Evolutionary conservation across 2,113 vertebrate species (phyloP).

Genomic region (Xiphophorus maculatus): DNA sequence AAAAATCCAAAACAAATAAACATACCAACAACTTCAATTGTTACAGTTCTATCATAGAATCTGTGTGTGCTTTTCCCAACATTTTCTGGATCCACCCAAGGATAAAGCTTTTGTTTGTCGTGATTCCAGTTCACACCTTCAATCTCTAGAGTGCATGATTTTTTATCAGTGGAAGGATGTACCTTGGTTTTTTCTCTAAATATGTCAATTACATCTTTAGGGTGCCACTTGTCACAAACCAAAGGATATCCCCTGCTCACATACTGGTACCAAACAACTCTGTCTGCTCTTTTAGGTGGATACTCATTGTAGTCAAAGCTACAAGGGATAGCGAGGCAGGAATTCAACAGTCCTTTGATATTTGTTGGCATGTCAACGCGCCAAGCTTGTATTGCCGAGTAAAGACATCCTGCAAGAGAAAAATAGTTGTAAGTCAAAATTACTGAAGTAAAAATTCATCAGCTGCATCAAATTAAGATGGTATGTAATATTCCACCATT

Average conservation of each 20-base stretch:
- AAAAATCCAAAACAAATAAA: background rate
- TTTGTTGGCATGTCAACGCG: slow-evolving; percentile 34
- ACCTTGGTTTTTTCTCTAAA: slow-evolving; percentile 23
- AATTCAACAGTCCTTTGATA: slow-evolving; percentile 47
- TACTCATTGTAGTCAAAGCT: slow-evolving; percentile 38
- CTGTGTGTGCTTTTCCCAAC: slow-evolving; percentile 29
- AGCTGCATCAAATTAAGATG: background rate
- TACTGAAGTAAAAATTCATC: background rate
- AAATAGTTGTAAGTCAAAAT: background rate
- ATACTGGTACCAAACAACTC: slow-evolving; percentile 71
- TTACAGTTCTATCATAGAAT: slow-evolving; percentile 64
- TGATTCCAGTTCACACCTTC: background rate
- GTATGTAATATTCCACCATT: background rate
- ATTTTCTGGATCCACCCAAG: slow-evolving; percentile 72
- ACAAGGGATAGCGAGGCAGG: slow-evolving; percentile 74
- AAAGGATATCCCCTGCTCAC: slow-evolving; percentile 43
- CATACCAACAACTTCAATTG: slow-evolving; percentile 55
- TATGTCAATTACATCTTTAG: accelerated
- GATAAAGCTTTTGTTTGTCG: slow-evolving; percentile 57
- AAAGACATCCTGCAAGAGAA: slow-evolving; percentile 38
- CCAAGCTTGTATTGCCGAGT: slow-evolving; percentile 45
- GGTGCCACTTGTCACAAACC: slow-evolving; percentile 37
- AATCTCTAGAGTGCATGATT: slow-evolving; percentile 54
- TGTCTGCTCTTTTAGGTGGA: slow-evolving; percentile 21
- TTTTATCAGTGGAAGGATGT: accelerated